Evolutionary conservation across 1,140 invertebrate species (phyloP).

Genomic region (Rhagoletis zephyria): DNA sequence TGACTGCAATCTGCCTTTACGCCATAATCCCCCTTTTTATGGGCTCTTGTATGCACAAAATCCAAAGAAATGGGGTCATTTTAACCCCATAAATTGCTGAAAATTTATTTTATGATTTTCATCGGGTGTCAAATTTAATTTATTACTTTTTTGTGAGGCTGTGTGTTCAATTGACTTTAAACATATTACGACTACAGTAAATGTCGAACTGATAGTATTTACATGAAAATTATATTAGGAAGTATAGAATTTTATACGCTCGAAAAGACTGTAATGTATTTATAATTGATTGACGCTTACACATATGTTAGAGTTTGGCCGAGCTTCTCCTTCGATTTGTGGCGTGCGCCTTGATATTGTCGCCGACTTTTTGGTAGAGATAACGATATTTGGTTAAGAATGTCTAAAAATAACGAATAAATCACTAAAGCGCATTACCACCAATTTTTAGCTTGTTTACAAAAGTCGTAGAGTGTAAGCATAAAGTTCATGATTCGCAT

Average conservation of each 20-base stretch:
- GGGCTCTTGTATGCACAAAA: background rate
- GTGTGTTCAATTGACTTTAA: background rate
- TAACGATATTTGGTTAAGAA: no score
- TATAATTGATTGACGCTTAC: no score
- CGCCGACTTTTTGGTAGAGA: no score
- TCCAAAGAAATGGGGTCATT: no score
- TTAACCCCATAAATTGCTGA: background rate
- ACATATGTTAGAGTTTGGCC: no score
- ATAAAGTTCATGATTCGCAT: background rate
- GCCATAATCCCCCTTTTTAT: background rate
- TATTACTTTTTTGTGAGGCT: background rate
- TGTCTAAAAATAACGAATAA: background rate
- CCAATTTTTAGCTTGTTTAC: background rate
- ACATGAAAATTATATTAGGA: background rate
- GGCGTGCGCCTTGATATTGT: no score
- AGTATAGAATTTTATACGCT: constrained; percentile 15
- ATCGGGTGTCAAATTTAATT: constrained; percentile 1
- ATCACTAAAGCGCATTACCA: background rate
- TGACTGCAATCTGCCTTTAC: background rate
- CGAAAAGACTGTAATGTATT: background rate
- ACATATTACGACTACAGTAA: background rate
- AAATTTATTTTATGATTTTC: background rate
- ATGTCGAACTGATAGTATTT: background rate
- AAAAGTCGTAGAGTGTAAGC: background rate
- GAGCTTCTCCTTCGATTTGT: no score